phyloP scores from a whole-genome alignment of 2,113 vertebrate species.

The Anhinga anhinga region DNA sequence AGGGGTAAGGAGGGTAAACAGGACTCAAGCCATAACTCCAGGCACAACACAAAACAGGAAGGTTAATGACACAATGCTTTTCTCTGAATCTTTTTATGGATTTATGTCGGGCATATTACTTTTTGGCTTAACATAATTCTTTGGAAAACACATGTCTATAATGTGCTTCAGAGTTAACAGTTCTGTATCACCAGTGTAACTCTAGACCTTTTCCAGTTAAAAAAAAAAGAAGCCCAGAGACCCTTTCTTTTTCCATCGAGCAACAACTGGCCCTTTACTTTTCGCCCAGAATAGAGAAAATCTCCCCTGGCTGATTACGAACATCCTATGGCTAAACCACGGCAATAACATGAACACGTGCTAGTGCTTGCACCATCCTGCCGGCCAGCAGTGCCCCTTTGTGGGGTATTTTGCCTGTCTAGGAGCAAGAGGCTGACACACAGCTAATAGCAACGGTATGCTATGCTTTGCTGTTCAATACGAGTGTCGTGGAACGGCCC shows the following conservation, averaged over 20 bases:
- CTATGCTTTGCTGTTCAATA: neutral
- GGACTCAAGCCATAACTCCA: constrained; percentile 40
- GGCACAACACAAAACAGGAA: constrained; percentile 41
- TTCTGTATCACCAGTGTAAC: neutral
- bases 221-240: neutral
- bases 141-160: neutral
- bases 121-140: neutral
- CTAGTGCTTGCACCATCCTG: neutral
- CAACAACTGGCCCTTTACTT: neutral
- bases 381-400: neutral
- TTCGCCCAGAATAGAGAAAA: neutral
- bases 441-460: fast-evolving
- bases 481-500: neutral
- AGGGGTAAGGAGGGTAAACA: constrained; percentile 75
- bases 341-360: fast-evolving
- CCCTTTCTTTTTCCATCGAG: neutral
- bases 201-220: neutral
- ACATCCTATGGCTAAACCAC: fast-evolving
- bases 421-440: neutral
- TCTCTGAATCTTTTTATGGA: neutral
- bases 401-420: neutral
- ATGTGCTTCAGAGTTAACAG: neutral
- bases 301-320: neutral
- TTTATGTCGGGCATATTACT: neutral
- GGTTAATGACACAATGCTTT: neutral